A percentile compares a stretch with the other conserved stretches of the same genome.
Evolutionary conservation across 2,113 vertebrate species (phyloP).

Genomic region (Morphnarchus princeps): DNA sequence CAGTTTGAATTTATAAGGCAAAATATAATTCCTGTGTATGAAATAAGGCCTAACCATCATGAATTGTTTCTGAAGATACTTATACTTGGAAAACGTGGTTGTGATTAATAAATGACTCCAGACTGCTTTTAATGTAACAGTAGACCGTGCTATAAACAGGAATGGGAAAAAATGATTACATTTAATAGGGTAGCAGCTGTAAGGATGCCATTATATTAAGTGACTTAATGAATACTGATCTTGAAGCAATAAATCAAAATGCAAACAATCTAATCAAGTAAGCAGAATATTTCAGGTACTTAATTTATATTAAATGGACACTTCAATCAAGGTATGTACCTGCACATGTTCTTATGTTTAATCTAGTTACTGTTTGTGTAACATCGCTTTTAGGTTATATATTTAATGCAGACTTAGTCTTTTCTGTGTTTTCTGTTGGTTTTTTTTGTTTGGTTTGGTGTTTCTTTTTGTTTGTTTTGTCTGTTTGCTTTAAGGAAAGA

Average conservation of each 20-base stretch:
- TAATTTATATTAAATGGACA: slow-evolving; percentile 63
- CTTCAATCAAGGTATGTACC: slow-evolving; percentile 60
- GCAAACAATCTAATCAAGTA: slow-evolving; percentile 74
- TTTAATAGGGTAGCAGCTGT: slow-evolving; percentile 37
- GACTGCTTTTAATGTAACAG: not conserved
- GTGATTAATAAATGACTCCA: slow-evolving; percentile 11
- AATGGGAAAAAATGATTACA: not conserved
- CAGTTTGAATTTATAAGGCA: not conserved
- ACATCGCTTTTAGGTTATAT: not conserved
- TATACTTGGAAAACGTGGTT: not conserved
- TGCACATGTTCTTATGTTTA: slow-evolving; percentile 33
- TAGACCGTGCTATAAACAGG: slow-evolving; percentile 29
- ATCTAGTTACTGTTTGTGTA: slow-evolving; percentile 32
- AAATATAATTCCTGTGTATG: not conserved
- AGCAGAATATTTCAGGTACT: slow-evolving; percentile 53
- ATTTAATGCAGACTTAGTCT: not conserved
- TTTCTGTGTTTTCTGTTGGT: not conserved
- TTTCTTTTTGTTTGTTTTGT: not conserved
- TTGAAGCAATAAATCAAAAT: slow-evolving; percentile 72
- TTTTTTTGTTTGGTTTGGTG: not conserved
- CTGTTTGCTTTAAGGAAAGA: not conserved
- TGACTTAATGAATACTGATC: slow-evolving; percentile 72
- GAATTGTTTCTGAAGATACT: slow-evolving; percentile 2
- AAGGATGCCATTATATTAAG: slow-evolving; percentile 66
- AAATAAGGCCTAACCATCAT: not conserved